Evolutionary conservation across 1,140 invertebrate species (phyloP), one percentile per base, ranked within the genome.

Genomic region (Hycleus phaleratus): DNA sequence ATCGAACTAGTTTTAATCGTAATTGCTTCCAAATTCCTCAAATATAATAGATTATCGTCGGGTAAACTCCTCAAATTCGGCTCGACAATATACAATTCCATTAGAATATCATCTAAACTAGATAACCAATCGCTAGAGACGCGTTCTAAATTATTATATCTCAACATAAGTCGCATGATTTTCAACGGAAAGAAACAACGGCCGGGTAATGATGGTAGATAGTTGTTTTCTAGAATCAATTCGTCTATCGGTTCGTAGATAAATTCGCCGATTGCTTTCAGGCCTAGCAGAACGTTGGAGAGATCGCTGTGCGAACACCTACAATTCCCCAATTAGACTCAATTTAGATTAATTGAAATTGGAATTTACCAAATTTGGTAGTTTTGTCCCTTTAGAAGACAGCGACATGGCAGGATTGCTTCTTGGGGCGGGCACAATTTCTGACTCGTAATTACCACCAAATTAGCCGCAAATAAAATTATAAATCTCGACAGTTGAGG

Each of bases 221-320:
- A 86, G 71, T 92, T 92, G 64, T 90, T 91, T 74, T 93, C 90
- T 58, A 93, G 77, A 46, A 93, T 91, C 43, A 93, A 67, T 68
- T 93, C 90, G 69, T 91, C 90, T 54, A 93, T 85, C 7, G 86
- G 82, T 42, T 80, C 81, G 48, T 78, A 80, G 18, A 89, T 74
- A 49, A 83, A 80, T 45, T 85, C 79, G 49, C 85, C 84, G 25
- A 90, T 79, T 8, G 82, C 78, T 60, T 86, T 83, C 7, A 92
- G 70, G 6, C 86, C 87, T 63, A 85, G 84, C 49, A 86, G 71
- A 3, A 91, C 86, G 67, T 82, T 83, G 1, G 82, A 81, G 52
- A 91, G 75, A 63, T 91, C 89, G 75, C 88, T 90, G 73, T 91
- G 88, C 40, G 88, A 90, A 70, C 90, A 93, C 90, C 90, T 92